These are phyloP conservation scores for Ectobius pallidus DNA, from an alignment of 2,888 invertebrate species.

Conservation along the genomic window DNA sequence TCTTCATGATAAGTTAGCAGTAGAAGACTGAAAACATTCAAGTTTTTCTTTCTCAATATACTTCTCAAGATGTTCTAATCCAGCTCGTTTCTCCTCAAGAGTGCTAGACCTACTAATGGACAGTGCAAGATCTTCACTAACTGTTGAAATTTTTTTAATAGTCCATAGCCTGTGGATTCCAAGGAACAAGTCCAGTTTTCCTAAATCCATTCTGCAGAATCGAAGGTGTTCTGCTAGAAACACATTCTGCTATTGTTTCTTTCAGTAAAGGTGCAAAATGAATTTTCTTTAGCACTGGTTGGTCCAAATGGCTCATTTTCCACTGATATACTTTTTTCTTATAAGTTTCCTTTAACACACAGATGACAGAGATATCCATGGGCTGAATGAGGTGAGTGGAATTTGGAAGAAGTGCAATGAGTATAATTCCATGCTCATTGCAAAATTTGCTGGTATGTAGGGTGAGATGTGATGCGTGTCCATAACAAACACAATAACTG, in stretches of 20 bases:
- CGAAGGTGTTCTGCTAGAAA: background rate
- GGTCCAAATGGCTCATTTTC: conserved; percentile 46
- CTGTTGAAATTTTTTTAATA: background rate
- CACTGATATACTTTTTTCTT: conserved; percentile 47
- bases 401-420: conserved; percentile 51
- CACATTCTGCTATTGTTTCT: background rate
- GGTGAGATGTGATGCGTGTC: conserved; percentile 47
- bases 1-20: no score
- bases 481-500: conserved; percentile 45
- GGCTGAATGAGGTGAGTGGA: conserved; percentile 53
- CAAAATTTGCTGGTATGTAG: conserved; percentile 52
- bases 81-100: background rate
- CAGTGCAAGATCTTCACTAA: background rate
- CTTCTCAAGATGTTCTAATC: background rate
- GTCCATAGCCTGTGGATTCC: background rate
- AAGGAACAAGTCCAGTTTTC: conserved; percentile 6
- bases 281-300: conserved; percentile 45
- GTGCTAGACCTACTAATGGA: background rate
- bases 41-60: background rate
- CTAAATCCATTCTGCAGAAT: background rate
- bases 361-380: conserved; percentile 52
- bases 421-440: conserved; percentile 50
- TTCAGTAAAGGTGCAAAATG: conserved; percentile 46
- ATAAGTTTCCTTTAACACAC: conserved; percentile 50
- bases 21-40: background rate